Evolutionary conservation across 2,797 vertebrate genomes (phyloP), one percentile per base, ranked within the genome.

Genomic region (Furcifer pardalis): DNA sequence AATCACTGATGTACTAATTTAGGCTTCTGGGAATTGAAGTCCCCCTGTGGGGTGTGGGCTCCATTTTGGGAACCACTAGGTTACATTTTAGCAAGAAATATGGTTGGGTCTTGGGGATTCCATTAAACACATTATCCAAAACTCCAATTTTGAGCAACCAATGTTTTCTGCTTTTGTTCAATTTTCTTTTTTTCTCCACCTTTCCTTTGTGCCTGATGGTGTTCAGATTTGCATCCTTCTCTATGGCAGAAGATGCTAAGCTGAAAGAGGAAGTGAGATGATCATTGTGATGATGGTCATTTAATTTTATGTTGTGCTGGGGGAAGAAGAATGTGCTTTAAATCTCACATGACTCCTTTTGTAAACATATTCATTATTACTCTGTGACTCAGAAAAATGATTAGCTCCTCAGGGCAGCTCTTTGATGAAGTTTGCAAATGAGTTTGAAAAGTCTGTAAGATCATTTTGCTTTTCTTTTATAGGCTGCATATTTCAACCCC

Each of bases 361-460:
- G 80, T 89, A 85, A 92, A 75, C 32, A 40, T 27, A 84, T 52
- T 83, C 71, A 84, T 89, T 88, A 83, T 89, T 90, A 79, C 23
- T 91, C 1, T 82, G 15, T 86, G 78, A 82, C 77, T 89, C 81
- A 86, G 72, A 86, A 84, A 90, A 82, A 83, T 72, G 0, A 85
- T 91, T 85, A 74, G 71, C 37, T 90, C 88, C 86, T 91, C 81
- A 82, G 66, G 89, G 85, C 83, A 87, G 71, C 0, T 5, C 86
- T 92, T 92, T 91, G 90, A 92, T 93, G 73, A 93, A 92, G 86
- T 91, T 91, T 89, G 79, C n/a, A 81, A 87, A 68, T 40, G 42
- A 79, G 81, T 88, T 90, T 90, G 77, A 81, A 84, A 88, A 89
- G 60, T 90, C 80, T 83, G 46, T 81, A 86, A 83, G 76, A 90